Evolutionary conservation across 2,113 vertebrate genomes (phyloP).

Genomic region (Perca flavescens): DNA sequence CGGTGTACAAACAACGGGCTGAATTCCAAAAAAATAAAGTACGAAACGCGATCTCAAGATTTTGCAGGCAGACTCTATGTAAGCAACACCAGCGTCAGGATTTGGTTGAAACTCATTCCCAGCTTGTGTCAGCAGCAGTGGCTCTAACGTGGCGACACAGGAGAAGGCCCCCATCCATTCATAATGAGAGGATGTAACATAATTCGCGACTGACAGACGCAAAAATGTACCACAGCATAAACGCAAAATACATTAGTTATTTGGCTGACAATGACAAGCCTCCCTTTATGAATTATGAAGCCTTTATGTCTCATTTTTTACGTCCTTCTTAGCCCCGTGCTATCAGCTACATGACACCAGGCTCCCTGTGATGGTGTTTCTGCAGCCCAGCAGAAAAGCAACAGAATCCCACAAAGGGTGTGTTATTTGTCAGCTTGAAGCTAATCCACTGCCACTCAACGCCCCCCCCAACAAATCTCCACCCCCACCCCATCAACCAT

Average conservation of each 20-base stretch:
- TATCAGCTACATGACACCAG: conserved; percentile 49
- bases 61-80: conserved; percentile 60
- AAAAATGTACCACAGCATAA: conserved; percentile 1
- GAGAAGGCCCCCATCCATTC: conserved; percentile 71
- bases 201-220: conserved; percentile 39
- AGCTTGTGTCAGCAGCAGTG: conserved; percentile 47
- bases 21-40: not conserved
- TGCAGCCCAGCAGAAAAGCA: conserved; percentile 30
- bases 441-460: conserved; percentile 72
- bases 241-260: conserved; percentile 3
- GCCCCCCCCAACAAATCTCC: not conserved
- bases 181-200: conserved; percentile 67
- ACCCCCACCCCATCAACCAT: conserved; percentile 1
- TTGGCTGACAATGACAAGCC: conserved; percentile 27
- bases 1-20: conserved; percentile 21
- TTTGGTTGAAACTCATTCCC: conserved; percentile 57
- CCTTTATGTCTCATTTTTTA: conserved; percentile 23
- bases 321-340: conserved; percentile 4
- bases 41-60: conserved; percentile 58
- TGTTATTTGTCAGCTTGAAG: conserved; percentile 68
- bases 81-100: conserved; percentile 62
- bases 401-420: conserved; percentile 51
- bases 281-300: conserved; percentile 31
- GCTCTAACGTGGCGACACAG: conserved; percentile 58
- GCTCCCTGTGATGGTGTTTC: conserved; percentile 10